Conservation (phyloP, 2,113 vertebrate genomes). For the Bubo scandiacus region DNA sequence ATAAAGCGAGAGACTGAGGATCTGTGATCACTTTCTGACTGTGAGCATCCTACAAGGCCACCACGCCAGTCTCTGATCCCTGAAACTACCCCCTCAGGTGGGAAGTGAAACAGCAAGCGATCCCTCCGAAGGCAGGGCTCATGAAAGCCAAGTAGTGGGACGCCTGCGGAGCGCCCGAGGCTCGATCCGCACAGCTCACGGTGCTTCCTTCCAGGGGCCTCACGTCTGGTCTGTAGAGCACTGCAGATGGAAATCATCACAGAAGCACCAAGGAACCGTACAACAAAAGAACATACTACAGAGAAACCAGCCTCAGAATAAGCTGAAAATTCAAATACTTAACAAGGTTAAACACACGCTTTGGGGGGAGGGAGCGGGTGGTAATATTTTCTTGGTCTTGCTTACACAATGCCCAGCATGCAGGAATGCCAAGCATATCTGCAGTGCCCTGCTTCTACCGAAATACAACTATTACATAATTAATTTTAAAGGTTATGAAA, state of each 20-base stretch:
- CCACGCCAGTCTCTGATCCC: not conserved
- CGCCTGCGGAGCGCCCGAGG: not conserved
- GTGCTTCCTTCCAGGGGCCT: not conserved
- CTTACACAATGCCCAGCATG: accelerated
- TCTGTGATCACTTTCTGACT: not conserved
- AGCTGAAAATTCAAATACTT: not conserved
- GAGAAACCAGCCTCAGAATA: not conserved
- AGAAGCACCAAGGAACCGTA: not conserved
- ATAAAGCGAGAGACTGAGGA: not conserved
- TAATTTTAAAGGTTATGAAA: not conserved
- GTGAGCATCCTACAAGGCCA: not conserved
- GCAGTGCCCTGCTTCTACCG: not conserved
- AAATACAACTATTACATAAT: not conserved
- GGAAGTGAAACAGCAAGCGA: not conserved
- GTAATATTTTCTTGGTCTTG: not conserved
- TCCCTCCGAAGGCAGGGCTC: not conserved
- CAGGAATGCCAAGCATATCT: not conserved
- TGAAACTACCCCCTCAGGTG: not conserved
- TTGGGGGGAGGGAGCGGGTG: too few species aligned
- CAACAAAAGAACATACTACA: not conserved
- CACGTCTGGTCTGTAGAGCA: not conserved
- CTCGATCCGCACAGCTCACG: not conserved
- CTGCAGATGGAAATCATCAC: not conserved
- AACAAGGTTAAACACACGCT: not conserved
- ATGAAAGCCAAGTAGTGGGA: not conserved